Conservation (phyloP, 1,140 invertebrate species). For the Oedothorax gibbosus region DNA sequence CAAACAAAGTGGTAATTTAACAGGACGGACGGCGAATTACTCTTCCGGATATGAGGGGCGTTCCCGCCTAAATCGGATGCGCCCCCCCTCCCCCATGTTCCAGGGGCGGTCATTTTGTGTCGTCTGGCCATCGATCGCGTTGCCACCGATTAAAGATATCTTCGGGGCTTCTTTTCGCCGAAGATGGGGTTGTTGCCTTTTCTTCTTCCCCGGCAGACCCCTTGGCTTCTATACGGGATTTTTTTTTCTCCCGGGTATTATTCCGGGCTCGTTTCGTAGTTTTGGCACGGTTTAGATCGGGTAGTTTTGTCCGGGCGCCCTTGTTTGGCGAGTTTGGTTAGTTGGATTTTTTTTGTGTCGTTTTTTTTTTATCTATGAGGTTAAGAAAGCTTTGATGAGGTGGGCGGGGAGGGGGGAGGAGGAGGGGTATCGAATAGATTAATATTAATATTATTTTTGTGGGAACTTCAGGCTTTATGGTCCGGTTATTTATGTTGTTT, state of each 20-base stretch:
- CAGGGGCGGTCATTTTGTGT: conserved; percentile 32
- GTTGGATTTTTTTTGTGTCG: no score
- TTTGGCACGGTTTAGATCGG: conserved; percentile 9
- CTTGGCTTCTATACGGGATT: not conserved
- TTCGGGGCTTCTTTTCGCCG: conserved; percentile 14
- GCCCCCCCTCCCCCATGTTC: not conserved
- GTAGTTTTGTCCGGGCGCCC: not conserved
- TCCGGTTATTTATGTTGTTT: no score
- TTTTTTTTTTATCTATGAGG: no score
- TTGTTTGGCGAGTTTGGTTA: no score
- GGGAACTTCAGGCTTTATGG: no score
- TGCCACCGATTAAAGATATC: conserved; percentile 53
- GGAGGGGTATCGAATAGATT: no score
- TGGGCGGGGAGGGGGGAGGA: no score
- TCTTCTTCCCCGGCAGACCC: not conserved
- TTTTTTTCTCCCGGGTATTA: not conserved
- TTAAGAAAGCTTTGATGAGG: no score
- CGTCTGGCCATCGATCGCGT: conserved; percentile 55
- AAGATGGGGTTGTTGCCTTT: conserved; percentile 41
- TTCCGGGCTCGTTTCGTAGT: not conserved
- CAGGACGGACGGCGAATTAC: conserved; percentile 32
- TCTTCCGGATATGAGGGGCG: conserved; percentile 43
- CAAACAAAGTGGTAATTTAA: conserved; percentile 20
- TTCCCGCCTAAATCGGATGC: not conserved
- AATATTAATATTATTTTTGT: no score